phyloP scores from a whole-genome alignment of 2,113 vertebrate genomes.

The Cebidichthys violaceus region DNA sequence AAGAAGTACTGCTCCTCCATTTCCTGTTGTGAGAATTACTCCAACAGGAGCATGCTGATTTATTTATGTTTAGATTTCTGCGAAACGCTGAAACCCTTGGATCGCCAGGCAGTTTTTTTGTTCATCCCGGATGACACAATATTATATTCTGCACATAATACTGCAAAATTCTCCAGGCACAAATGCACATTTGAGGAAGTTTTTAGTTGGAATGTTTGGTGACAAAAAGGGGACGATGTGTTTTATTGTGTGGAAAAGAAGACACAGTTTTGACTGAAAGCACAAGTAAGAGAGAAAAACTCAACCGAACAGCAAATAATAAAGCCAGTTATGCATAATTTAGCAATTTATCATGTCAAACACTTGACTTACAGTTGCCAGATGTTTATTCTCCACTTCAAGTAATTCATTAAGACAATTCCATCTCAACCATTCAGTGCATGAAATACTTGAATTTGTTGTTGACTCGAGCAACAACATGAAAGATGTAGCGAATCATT shows the following conservation, averaged over 20 bases:
- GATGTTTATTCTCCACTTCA: conserved; percentile 52
- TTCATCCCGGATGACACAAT: conserved; percentile 17
- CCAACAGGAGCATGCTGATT: conserved; percentile 39
- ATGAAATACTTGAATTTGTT: not conserved
- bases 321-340: conserved; percentile 9
- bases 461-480: not conserved
- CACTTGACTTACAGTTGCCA: conserved; percentile 31
- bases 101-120: conserved; percentile 19
- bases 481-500: not conserved
- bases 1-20: conserved; percentile 39
- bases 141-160: not conserved
- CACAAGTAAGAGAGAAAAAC: not conserved
- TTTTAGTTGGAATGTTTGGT: not conserved
- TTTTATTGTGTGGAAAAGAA: not conserved
- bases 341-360: conserved; percentile 34
- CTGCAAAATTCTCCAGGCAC: not conserved
- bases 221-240: conserved; percentile 6
- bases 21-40: conserved; percentile 49
- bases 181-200: not conserved
- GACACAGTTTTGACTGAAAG: not conserved
- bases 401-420: not conserved
- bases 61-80: conserved; percentile 59
- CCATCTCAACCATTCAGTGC: not conserved
- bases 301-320: conserved; percentile 26
- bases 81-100: conserved; percentile 15